Evolutionary conservation across 2,113 vertebrate species (phyloP).

Genomic region (Eclectus roratus): DNA sequence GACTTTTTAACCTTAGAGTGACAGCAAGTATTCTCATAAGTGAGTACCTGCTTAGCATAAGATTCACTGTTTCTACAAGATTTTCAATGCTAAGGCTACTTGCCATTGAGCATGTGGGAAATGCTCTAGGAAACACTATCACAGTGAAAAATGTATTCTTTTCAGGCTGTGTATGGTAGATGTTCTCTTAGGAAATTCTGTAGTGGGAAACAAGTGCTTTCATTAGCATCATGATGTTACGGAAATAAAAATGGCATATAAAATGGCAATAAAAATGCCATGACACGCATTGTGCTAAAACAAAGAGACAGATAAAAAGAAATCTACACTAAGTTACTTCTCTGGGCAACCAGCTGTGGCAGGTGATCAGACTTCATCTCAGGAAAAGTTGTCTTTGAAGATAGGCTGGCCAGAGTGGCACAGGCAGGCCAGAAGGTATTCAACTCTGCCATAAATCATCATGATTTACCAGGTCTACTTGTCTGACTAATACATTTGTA

Average conservation of each 20-base stretch:
- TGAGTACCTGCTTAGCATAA: not conserved
- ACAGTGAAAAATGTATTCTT: not conserved
- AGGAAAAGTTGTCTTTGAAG: constrained; percentile 10
- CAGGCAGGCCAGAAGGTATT: not conserved
- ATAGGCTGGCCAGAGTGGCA: not conserved
- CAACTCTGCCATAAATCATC: not conserved
- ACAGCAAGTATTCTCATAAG: not conserved
- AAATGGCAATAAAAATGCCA: not conserved
- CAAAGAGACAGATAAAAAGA: not conserved
- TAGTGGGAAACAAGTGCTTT: not conserved
- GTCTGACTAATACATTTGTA: not conserved
- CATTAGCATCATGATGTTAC: not conserved
- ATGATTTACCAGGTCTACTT: not conserved
- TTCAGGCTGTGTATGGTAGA: not conserved
- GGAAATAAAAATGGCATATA: not conserved
- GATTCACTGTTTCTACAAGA: not conserved
- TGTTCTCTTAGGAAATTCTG: not conserved
- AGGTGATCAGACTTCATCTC: not conserved
- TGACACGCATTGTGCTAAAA: not conserved
- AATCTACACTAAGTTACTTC: constrained; percentile 16
- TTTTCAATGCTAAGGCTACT: not conserved
- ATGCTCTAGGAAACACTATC: not conserved
- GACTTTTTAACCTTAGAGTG: not conserved
- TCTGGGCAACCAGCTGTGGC: constrained; percentile 14
- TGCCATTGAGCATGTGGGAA: not conserved